Percentiles rank a stretch among this genome's conserved stretches.
phyloP scores from a whole-genome alignment of 2,888 invertebrate genomes.

The Choreutis nemorana region DNA sequence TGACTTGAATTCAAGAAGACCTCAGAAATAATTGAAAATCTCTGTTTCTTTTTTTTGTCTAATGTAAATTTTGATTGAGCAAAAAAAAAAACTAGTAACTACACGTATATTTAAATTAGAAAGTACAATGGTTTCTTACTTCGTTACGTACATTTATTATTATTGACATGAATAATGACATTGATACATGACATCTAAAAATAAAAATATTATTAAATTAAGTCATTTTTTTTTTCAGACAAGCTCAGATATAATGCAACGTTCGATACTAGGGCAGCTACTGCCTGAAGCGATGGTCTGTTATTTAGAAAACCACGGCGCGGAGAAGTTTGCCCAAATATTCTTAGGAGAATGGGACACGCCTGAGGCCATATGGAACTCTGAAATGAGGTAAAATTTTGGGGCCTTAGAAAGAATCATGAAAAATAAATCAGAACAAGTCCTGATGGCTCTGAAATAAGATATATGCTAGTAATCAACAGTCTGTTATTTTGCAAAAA shows the following conservation, averaged over 20 bases:
- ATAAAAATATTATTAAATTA: background rate
- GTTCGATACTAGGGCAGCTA: slow-evolving; percentile 91
- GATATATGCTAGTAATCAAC: too few species aligned
- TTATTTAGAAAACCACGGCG: slow-evolving; percentile 97
- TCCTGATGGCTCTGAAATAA: too few species aligned
- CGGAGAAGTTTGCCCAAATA: slow-evolving; percentile 98
- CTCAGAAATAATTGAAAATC: too few species aligned
- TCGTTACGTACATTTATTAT: background rate
- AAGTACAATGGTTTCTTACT: background rate
- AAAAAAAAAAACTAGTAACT: too few species aligned
- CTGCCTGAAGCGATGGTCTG: slow-evolving; percentile 99
- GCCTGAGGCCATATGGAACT: slow-evolving; percentile 99
- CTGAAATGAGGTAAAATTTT: slow-evolving; percentile 85
- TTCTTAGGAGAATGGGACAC: slow-evolving; percentile 98
- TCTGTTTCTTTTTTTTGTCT: slow-evolving; percentile 1
- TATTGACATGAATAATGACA: background rate
- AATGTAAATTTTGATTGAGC: background rate
- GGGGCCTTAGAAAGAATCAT: background rate
- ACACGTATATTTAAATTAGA: too few species aligned
- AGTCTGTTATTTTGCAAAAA: too few species aligned
- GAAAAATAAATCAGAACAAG: too few species aligned
- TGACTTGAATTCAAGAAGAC: too few species aligned
- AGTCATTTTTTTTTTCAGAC: slow-evolving; percentile 28
- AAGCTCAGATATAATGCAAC: slow-evolving; percentile 85
- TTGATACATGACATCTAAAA: background rate